Conservation (phyloP, 2,888 invertebrate genomes). For the Oligia fasciuncula region DNA sequence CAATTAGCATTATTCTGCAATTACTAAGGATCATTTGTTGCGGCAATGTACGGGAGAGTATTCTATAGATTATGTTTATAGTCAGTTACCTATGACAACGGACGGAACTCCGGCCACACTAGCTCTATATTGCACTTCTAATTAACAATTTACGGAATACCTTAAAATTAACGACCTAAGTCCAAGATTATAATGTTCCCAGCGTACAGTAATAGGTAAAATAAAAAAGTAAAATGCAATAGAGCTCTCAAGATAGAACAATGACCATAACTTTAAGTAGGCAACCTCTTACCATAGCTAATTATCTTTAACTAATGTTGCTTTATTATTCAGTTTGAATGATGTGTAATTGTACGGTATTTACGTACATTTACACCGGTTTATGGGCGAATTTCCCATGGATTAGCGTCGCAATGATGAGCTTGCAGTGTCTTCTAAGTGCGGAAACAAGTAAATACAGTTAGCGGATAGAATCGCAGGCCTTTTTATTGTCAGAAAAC, state of each 20-base stretch:
- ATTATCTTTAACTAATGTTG: conserved; percentile 56
- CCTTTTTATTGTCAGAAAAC: conserved; percentile 73
- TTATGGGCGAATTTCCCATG: conserved; percentile 76
- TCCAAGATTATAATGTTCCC: conserved; percentile 27
- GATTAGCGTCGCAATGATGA: conserved; percentile 69
- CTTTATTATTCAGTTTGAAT: conserved; percentile 62
- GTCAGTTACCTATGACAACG: conserved; percentile 10
- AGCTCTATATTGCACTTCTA: neutral
- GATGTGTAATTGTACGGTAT: conserved; percentile 66
- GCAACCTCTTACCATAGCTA: conserved; percentile 38
- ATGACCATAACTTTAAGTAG: conserved; percentile 33
- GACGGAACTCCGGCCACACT: conserved; percentile 1
- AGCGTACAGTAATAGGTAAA: neutral
- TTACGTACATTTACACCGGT: conserved; percentile 62
- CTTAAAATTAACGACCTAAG: conserved; percentile 43
- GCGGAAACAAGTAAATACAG: conserved; percentile 75
- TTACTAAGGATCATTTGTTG: conserved; percentile 24
- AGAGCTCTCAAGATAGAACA: conserved; percentile 51
- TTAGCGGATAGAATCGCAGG: conserved; percentile 71
- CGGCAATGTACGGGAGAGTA: conserved; percentile 10
- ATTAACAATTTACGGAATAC: conserved; percentile 37
- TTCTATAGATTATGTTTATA: conserved; percentile 15
- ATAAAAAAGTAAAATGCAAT: conserved; percentile 19
- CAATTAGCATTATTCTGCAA: conserved; percentile 41
- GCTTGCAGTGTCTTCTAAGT: conserved; percentile 70